Evolutionary conservation across 2,113 vertebrate species (phyloP).

Genomic region (Passer montanus): DNA sequence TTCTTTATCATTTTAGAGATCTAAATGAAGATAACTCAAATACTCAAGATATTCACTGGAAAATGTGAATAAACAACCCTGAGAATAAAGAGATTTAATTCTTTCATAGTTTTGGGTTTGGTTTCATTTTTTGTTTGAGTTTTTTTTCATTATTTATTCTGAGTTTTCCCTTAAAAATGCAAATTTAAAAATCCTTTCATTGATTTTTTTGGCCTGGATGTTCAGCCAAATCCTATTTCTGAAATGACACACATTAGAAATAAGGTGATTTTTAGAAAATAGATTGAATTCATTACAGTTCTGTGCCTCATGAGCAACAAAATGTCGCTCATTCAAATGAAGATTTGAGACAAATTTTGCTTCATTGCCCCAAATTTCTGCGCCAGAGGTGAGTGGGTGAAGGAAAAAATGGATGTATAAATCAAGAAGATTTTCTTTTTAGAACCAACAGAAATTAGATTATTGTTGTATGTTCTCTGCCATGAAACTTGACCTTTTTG

Average conservation of each 20-base stretch:
- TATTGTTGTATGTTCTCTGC: neutral
- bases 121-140: no score
- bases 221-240: neutral
- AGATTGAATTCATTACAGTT: neutral
- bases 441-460: neutral
- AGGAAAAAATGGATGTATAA: neutral
- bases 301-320: neutral
- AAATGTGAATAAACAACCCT: neutral
- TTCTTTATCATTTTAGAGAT: neutral
- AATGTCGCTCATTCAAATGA: neutral
- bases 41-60: neutral
- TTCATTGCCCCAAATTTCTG: neutral
- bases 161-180: neutral
- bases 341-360: neutral
- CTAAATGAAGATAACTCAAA: neutral
- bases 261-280: neutral
- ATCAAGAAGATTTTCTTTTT: neutral
- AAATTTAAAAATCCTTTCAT: neutral
- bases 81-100: neutral
- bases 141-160: neutral
- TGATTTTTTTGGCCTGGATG: neutral
- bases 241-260: neutral
- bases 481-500: neutral
- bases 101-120: rapidly evolving
- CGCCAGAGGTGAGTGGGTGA: neutral